Evolutionary conservation across 2,113 vertebrate species (phyloP).

Genomic region (Gymnobelideus leadbeateri): DNA sequence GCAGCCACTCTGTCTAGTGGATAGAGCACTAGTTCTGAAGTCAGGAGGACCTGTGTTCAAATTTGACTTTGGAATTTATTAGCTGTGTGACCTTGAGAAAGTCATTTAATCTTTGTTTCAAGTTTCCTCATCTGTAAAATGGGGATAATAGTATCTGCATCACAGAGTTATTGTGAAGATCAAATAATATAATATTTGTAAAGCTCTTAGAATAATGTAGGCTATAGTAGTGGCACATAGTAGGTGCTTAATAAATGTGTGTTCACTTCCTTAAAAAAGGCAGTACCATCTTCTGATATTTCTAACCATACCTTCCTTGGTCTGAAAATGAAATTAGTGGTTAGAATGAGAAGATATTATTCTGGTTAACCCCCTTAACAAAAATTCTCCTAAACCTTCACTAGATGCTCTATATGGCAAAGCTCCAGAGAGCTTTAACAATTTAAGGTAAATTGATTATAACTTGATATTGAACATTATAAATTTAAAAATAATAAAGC

Average conservation of each 20-base stretch:
- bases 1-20: background rate
- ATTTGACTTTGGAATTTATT: background rate
- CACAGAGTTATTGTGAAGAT: background rate
- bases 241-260: background rate
- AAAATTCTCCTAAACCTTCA: background rate
- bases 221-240: background rate
- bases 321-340: constrained; percentile 25
- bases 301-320: background rate
- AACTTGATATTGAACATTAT: constrained; percentile 26
- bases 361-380: background rate
- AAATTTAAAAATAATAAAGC: constrained; percentile 3
- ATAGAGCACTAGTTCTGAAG: background rate
- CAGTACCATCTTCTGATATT: background rate
- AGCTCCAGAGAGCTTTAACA: constrained; percentile 15
- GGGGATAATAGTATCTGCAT: background rate
- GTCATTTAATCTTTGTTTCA: background rate
- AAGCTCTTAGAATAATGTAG: background rate
- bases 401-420: background rate
- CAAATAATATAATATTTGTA: background rate
- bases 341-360: constrained; percentile 15
- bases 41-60: background rate
- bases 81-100: background rate
- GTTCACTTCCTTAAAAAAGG: background rate
- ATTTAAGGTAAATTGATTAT: constrained; percentile 22
- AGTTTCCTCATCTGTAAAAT: background rate